Base-by-base conservation (phyloP, 2,113 vertebrate genomes). In the Tragelaphus strepsiceros region DNA sequence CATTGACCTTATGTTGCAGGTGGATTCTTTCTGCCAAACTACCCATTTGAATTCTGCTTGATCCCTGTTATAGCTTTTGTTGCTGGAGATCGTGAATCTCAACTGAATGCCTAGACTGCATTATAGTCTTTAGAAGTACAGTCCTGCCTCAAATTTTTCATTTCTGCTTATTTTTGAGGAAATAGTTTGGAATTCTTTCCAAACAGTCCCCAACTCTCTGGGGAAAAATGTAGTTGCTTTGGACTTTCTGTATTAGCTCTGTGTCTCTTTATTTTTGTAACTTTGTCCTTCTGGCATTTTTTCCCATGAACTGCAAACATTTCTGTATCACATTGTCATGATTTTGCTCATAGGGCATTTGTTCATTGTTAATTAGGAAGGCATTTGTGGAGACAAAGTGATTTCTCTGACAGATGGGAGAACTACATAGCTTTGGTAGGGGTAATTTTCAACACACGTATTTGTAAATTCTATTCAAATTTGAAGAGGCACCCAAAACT, bases 31-130 rank as follows among this genome's bases (percentile, higher is more conserved):
- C 87, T 95, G 64, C 86, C 46, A 96, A 83, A 59, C 35, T 35
- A 77, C 35, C 78, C 32, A 9, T 95, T 97, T 97, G 92, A 97
- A 88, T 98, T 97, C 56, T 97, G 95, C 81, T 95, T 95, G 81
- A 96, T 96, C 24, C 6, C 39, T n/a, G 8, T 56, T 86, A 58
- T 2, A 80, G 49, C 10, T 96, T 96, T 97, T 97, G 82, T 32
- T 92, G 39, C 43, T 91, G 22, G n/a, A 24, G 61, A 95, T 71
- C 6, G 32, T 22, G 22, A 13, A 21, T 4, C 6, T 94, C 49
- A 90, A 87, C n/a, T n/a, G 49, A 94, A 84, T 56, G 56, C 35
- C 46, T 61, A 11, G 1, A 17, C n/a, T 19, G 13, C 26, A 32
- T 17, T 92, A 13, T 17, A 15, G 58, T 28, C 6, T 3, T 88